Evolutionary conservation across 2,888 invertebrate species (phyloP), one percentile per base, ranked within the genome.

Genomic region (Theristus sp.): DNA sequence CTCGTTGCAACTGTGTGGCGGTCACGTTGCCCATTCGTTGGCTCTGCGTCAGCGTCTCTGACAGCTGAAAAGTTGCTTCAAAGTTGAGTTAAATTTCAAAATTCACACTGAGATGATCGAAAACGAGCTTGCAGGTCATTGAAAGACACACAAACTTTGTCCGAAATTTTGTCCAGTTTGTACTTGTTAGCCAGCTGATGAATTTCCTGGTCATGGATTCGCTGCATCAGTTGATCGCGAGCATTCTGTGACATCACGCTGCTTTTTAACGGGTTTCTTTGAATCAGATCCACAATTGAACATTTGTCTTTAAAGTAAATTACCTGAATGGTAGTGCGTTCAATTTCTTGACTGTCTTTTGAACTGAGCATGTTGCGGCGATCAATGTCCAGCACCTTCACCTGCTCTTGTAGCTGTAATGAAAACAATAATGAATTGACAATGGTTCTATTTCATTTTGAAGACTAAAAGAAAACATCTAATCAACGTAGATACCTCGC

Each of bases 141-240:
- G n/a, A n/a, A n/a, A n/a, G n/a, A 38, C 38, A 13, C 38, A 27
- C 54, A 17, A 10, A 69, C 66, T 63, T 69, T 69, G 53, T 73
- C 72, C 30, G 70, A 67, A n/a, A 73, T 67, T 49, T 70, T 67
- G 49, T 69, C 67, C 57, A 72, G 55, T 49, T 71, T 67, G 62
- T 72, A 72, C 60, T 72, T 72, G 55, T 72, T 64, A 31, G 72
- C 70, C 24, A 72, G 62, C 57, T 70, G 70, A 60, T 71, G 70
- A 13, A 72, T 67, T 60, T 73, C 72, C 10, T 65, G 60, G 61
- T 71, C 65, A 55, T 73, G 71, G 10, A 72, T 66, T 10, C 66
- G 61, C 61, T 72, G 70, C 60, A 70, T 64, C 26, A 72, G 66
- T 1, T 69, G 60, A 59, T 72, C 69, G 27, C 69, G 64, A 26